Evolutionary conservation across 2,113 vertebrate genomes (phyloP).

Genomic region (Ellobius talpinus): DNA sequence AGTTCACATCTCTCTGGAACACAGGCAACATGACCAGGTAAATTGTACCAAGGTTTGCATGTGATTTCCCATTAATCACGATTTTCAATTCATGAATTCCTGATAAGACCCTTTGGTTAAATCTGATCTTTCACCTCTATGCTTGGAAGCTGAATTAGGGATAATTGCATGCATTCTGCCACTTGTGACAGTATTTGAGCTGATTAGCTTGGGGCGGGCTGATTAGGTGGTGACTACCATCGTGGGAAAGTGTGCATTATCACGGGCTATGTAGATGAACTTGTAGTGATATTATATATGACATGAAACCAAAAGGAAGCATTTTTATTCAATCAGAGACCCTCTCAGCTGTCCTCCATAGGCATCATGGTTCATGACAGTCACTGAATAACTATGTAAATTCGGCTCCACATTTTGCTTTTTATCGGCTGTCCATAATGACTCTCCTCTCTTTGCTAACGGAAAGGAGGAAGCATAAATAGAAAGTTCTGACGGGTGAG

Average conservation of each 20-base stretch:
- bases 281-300: constrained; percentile 65
- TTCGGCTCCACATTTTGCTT: constrained; percentile 50
- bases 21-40: constrained; percentile 74
- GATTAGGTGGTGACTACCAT: constrained; percentile 82
- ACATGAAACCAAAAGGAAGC: constrained; percentile 79
- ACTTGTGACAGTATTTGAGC: constrained; percentile 81
- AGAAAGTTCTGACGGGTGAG: constrained; percentile 11
- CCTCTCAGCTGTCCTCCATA: constrained; percentile 76
- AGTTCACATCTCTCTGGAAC: constrained; percentile 58
- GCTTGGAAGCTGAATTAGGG: constrained; percentile 85
- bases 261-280: constrained; percentile 83
- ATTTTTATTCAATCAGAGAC: constrained; percentile 76
- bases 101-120: constrained; percentile 77
- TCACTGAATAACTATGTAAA: constrained; percentile 77
- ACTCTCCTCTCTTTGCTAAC: constrained; percentile 50
- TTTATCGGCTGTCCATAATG: constrained; percentile 46
- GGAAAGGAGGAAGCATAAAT: constrained; percentile 33
- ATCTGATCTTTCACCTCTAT: constrained; percentile 80
- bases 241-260: constrained; percentile 78
- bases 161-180: constrained; percentile 84
- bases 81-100: constrained; percentile 83
- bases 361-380: constrained; percentile 47
- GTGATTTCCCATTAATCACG: constrained; percentile 76
- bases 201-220: constrained; percentile 84
- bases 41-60: constrained; percentile 77